phyloP scores from a whole-genome alignment of 2,888 invertebrate genomes.

The Hydriomena furcata region DNA sequence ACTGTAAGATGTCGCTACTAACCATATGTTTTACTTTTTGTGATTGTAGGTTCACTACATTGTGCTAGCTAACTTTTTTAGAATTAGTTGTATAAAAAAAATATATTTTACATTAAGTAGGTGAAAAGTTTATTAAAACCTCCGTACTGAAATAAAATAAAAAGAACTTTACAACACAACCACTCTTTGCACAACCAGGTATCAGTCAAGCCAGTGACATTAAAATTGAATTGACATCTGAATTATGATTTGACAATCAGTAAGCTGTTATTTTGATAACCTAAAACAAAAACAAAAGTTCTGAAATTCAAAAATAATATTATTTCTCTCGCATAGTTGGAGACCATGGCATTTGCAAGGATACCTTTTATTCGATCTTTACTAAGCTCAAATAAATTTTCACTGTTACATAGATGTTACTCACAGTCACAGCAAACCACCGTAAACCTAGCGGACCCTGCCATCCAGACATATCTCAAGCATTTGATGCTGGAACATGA shows the following conservation, averaged over 20 bases:
- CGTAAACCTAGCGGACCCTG: slow-evolving; percentile 67
- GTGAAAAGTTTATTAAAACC: too few species aligned
- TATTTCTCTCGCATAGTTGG: neutral
- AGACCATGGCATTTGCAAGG: slow-evolving; percentile 51
- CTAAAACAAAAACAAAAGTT: slow-evolving; percentile 6
- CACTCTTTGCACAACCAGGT: too few species aligned
- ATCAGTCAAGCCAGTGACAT: too few species aligned
- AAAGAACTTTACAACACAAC: too few species aligned
- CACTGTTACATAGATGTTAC: slow-evolving; percentile 47
- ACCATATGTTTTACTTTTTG: neutral
- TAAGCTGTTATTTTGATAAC: slow-evolving; percentile 11
- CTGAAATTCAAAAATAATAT: slow-evolving; percentile 3
- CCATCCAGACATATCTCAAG: slow-evolving; percentile 79
- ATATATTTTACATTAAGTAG: too few species aligned
- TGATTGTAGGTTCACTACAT: neutral
- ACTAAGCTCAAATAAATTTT: slow-evolving; percentile 44
- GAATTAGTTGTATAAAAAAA: neutral
- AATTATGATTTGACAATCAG: slow-evolving; percentile 5
- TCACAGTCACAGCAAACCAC: slow-evolving; percentile 57
- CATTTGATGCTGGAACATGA: slow-evolving; percentile 81
- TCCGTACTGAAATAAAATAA: too few species aligned
- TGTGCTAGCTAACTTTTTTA: too few species aligned
- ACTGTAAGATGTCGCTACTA: slow-evolving; percentile 16
- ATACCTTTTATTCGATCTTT: slow-evolving; percentile 47
- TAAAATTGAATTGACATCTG: neutral